Conservation (phyloP, 2,113 vertebrate species). For the Mormyrus iriodes region DNA sequence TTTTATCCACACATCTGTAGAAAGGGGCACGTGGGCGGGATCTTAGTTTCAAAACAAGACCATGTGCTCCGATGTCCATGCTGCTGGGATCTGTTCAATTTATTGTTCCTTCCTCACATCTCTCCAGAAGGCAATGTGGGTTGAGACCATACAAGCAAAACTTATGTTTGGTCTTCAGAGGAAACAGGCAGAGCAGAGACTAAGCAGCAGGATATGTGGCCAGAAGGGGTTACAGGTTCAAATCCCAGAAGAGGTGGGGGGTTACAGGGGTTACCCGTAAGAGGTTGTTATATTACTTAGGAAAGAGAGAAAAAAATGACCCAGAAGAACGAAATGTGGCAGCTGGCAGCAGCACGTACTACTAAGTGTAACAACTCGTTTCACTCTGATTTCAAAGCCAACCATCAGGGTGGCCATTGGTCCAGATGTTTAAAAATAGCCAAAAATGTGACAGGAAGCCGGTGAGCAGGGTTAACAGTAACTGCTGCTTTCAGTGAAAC, state of each 20-base stretch:
- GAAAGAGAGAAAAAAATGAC: not conserved
- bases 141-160: not conserved
- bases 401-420: not conserved
- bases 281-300: not conserved
- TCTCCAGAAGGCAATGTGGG: not conserved
- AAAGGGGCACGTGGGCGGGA: not conserved
- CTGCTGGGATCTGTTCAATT: not conserved
- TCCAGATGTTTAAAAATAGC: not conserved
- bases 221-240: not conserved
- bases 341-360: not conserved
- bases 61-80: not conserved
- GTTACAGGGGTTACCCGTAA: too few species aligned
- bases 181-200: not conserved
- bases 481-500: not conserved
- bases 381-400: not conserved
- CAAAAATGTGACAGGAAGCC: not conserved
- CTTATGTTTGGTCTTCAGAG: not conserved
- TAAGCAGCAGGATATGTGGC: not conserved
- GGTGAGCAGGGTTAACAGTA: not conserved
- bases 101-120: not conserved
- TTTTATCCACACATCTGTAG: not conserved
- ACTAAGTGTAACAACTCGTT: not conserved
- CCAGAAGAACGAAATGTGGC: not conserved
- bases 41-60: not conserved
- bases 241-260: not conserved